Evolutionary conservation across 2,113 vertebrate species (phyloP).

Genomic region (Coregonus clupeaformis): DNA sequence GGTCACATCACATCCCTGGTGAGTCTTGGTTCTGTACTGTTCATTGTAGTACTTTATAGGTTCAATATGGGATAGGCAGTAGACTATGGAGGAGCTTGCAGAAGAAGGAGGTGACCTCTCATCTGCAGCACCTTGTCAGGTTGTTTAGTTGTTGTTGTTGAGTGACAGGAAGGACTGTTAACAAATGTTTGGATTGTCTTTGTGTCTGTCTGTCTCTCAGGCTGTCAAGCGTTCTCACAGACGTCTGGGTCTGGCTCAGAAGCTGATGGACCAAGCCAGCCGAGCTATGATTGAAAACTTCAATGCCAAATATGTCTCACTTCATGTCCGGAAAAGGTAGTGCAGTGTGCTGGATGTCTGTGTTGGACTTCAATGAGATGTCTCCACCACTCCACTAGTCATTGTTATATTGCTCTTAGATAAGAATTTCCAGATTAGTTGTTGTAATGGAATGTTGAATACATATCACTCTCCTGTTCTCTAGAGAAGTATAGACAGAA

Average conservation of each 20-base stretch:
- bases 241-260: conserved; percentile 87
- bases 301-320: conserved; percentile 88
- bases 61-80: too few species aligned
- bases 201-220: conserved; percentile 52
- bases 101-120: background rate
- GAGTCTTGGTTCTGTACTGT: conserved; percentile 24
- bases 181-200: too few species aligned
- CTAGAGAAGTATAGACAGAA: too few species aligned
- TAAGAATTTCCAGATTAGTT: too few species aligned
- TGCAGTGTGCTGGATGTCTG: background rate
- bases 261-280: conserved; percentile 91
- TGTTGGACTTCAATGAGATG: too few species aligned
- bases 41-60: background rate
- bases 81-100: background rate
- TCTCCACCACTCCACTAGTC: too few species aligned
- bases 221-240: conserved; percentile 89
- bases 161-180: too few species aligned
- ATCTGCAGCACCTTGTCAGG: background rate
- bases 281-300: conserved; percentile 94
- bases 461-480: background rate
- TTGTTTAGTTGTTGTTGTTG: too few species aligned
- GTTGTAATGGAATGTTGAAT: too few species aligned
- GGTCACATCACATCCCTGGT: conserved; percentile 93
- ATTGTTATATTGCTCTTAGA: background rate
- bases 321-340: conserved; percentile 93